A percentile compares a stretch with the other conserved stretches of the same genome.
These are phyloP conservation scores for Piaya cayana DNA, from an alignment of 2,113 vertebrate species.

Conservation along the genomic window DNA sequence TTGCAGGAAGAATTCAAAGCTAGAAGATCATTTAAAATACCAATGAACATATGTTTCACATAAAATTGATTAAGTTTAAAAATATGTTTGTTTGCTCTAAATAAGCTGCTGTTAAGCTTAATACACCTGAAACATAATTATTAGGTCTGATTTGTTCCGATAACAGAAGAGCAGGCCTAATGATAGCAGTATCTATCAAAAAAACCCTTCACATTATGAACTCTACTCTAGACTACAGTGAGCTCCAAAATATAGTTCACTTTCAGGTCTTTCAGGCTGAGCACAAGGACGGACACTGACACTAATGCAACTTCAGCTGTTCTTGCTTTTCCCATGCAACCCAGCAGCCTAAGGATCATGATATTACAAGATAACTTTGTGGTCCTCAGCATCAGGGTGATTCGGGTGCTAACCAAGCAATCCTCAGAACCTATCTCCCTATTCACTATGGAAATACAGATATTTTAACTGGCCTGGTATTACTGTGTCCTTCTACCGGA, in stretches of 20 bases:
- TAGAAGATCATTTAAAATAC: neutral
- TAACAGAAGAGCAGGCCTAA: neutral
- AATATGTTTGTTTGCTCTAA: neutral
- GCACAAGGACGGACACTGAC: neutral
- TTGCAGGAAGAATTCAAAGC: neutral
- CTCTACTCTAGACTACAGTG: neutral
- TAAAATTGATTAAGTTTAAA: neutral
- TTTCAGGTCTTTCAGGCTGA: neutral
- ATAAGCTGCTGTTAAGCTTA: neutral
- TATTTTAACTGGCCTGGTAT: neutral
- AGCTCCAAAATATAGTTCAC: neutral
- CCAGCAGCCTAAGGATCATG: neutral
- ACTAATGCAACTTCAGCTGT: neutral
- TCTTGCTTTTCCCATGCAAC: neutral
- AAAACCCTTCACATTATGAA: neutral
- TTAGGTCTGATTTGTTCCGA: neutral
- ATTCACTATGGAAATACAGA: neutral
- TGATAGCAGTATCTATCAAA: neutral
- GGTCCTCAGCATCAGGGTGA: neutral
- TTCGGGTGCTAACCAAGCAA: neutral
- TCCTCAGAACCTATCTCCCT: neutral
- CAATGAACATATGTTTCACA: neutral
- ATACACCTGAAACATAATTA: neutral
- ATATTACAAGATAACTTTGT: neutral
- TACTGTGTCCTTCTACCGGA: neutral